These are phyloP conservation scores for Rotaria magnacalcarata DNA, from an alignment of 2,888 invertebrate species.

Conservation along the genomic window DNA sequence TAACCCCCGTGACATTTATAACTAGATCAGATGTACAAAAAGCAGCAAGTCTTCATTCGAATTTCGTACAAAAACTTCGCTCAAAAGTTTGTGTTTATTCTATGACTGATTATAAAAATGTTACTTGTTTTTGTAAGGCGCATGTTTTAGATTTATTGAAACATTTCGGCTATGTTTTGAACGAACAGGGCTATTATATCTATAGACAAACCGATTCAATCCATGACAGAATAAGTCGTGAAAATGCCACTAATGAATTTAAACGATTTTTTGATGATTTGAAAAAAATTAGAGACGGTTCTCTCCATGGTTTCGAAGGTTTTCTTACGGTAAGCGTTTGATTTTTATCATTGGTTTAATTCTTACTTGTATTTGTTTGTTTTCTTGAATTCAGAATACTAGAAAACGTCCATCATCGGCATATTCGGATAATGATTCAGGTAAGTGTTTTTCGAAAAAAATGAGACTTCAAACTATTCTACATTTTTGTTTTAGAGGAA, in stretches of 20 bases:
- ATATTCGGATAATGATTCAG: too few relatives aligned
- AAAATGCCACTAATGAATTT: background rate
- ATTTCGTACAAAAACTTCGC: background rate
- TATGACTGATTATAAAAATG: background rate
- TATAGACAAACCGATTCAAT: background rate
- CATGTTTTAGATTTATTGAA: background rate
- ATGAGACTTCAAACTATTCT: background rate
- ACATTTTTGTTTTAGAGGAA: too few relatives aligned
- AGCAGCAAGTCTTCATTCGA: background rate
- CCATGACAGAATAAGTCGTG: background rate
- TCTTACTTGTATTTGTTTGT: background rate
- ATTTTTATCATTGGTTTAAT: background rate
- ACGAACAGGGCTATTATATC: background rate
- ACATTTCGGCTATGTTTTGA: background rate
- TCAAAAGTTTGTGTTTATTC: background rate
- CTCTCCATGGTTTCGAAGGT: background rate
- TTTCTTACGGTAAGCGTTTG: background rate
- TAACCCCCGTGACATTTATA: background rate
- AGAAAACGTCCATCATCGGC: background rate
- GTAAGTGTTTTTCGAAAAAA: too few relatives aligned
- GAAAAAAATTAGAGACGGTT: background rate
- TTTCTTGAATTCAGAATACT: background rate
- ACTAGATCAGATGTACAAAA: background rate
- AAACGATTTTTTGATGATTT: background rate
- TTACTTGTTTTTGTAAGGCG: background rate